phyloP scores from a whole-genome alignment of 2,888 invertebrate genomes.

The Caenorhabditis zanzibari region DNA sequence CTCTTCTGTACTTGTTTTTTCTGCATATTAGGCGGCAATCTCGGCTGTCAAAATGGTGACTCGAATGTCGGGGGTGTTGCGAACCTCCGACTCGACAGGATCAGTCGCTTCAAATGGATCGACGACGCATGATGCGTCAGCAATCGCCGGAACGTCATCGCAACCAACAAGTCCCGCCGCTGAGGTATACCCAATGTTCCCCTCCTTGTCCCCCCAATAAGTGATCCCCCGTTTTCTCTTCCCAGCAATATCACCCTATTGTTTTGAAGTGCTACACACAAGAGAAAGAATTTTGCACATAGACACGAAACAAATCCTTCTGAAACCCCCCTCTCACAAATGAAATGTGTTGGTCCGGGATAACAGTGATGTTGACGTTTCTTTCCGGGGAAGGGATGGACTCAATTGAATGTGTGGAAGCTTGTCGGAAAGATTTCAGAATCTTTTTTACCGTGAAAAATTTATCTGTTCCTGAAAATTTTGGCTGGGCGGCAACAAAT shows the following conservation, averaged over 20 bases:
- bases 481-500: no score
- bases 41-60: constrained; percentile 83
- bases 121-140: constrained; percentile 62
- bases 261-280: constrained; percentile 33
- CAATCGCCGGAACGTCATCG: constrained; percentile 64
- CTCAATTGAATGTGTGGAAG: background rate
- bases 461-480: no score
- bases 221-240: constrained; percentile 4
- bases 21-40: constrained; percentile 80
- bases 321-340: constrained; percentile 5
- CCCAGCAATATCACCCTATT: constrained; percentile 22
- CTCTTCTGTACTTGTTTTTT: constrained; percentile 45
- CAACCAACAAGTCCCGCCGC: constrained; percentile 73
- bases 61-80: constrained; percentile 78
- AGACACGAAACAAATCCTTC: background rate
- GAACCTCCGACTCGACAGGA: constrained; percentile 76
- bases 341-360: background rate
- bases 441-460: no score
- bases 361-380: constrained; percentile 4
- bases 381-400: background rate
- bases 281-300: background rate
- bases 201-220: constrained; percentile 11
- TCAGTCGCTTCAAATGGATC: constrained; percentile 71
- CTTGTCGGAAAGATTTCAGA: no score
- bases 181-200: constrained; percentile 56